Evolutionary conservation across 2,888 invertebrate genomes (phyloP), one percentile per base, ranked within the genome.

Genomic region (Lepidocyrtoides sp.): DNA sequence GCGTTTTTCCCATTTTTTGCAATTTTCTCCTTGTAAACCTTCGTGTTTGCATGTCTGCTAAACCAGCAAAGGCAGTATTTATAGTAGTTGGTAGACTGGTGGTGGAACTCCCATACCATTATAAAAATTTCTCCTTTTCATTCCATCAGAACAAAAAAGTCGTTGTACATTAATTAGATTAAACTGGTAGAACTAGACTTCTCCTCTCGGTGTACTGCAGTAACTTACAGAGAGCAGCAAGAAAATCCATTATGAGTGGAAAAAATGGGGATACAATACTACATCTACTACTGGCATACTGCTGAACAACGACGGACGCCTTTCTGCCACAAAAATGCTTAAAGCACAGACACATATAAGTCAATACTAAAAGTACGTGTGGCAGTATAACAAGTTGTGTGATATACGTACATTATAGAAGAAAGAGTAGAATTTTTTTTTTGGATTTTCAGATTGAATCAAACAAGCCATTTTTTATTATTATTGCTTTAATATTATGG

Each of bases 361-460:
- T 48, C 57, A 7, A 57, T 20, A 57, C 2, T 1, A 2, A 2
- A n/a, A 57, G 20, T n/a, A 17, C 17, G 14, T 7, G 36, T 36
- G 7, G 66, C 23, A 17, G 32, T 63, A 63, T 8, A 69, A 69
- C 36, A 17, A 23, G 1, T n/a, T n/a, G n/a, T n/a, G n/a, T n/a
- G n/a, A n/a, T n/a, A n/a, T n/a, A n/a, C n/a, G n/a, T n/a, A n/a
- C n/a, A n/a, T n/a, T n/a, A n/a, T n/a, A 29, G 29, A 14, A 63
- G 29, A 63, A 29, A 0, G 36, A 36, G 75, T 51, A 51, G 77
- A 54, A n/a, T n/a, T n/a, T n/a, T n/a, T n/a, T 51, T 77, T 75
- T 77, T 77, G 41, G 77, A 77, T 77, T 77, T 77, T 77, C 77
- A 51, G 51, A 77, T 77, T 77, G 77, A 77, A 77, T 77, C 77